phyloP scores from a whole-genome alignment of 37 sponge, comb jelly and placozoan genomes.

The Ianthella basta region DNA sequence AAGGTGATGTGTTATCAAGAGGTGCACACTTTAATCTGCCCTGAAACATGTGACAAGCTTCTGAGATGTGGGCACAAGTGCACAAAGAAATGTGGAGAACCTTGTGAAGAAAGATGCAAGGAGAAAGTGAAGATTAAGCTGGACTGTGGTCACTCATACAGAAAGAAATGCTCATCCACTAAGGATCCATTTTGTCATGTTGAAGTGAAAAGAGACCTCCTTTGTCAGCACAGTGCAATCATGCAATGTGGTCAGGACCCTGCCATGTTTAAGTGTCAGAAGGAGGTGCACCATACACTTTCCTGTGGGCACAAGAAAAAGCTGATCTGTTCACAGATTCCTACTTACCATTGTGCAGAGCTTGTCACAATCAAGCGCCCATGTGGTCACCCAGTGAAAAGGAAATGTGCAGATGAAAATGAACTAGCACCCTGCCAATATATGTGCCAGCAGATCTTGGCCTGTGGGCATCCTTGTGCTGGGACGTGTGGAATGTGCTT shows the following conservation, averaged over 20 bases:
- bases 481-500: constrained; percentile 27
- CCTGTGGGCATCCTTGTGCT: constrained; percentile 78
- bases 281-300: neutral
- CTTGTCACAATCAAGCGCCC: too few relatives aligned
- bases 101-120: constrained; percentile 39
- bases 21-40: neutral
- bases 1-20: neutral
- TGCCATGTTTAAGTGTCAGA: neutral
- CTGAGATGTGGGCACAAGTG: constrained; percentile 57
- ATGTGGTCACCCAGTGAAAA: neutral
- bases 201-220: neutral
- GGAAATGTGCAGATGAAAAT: constrained; percentile 20
- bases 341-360: too few relatives aligned
- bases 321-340: too few relatives aligned
- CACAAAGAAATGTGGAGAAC: constrained; percentile 48
- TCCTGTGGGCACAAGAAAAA: constrained; percentile 63
- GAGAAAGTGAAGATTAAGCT: constrained; percentile 27
- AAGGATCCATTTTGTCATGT: neutral
- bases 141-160: constrained; percentile 62
- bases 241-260: neutral
- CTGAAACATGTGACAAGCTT: constrained; percentile 30
- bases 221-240: neutral
- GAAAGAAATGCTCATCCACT: neutral
- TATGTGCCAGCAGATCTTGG: constrained; percentile 42
- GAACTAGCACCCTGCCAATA: constrained; percentile 19